phyloP scores from a whole-genome alignment of 1,140 invertebrate genomes.

The Whitmania pigra region DNA sequence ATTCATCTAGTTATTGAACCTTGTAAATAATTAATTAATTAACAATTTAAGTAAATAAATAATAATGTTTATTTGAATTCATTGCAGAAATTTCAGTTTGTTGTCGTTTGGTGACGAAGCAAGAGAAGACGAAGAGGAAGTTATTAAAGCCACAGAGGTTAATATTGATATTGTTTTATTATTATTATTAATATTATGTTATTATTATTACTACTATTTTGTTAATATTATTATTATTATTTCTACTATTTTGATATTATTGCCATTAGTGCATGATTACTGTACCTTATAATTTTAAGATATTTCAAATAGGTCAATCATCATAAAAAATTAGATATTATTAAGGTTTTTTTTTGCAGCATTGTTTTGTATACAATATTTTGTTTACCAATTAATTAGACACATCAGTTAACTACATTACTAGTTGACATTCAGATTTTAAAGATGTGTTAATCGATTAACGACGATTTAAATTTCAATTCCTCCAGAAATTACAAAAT shows the following conservation, averaged over 20 bases:
- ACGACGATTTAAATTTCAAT: neutral
- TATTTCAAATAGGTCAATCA: too few species aligned
- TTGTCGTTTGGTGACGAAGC: conserved; percentile 94
- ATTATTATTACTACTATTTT: too few species aligned
- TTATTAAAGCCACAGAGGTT: conserved; percentile 34
- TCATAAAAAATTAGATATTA: too few species aligned
- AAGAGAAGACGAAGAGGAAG: conserved; percentile 75
- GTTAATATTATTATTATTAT: too few species aligned
- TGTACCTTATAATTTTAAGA: neutral
- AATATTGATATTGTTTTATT: too few species aligned
- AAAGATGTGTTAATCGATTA: too few species aligned
- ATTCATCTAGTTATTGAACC: too few species aligned
- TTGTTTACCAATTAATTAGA: neutral
- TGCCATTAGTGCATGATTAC: too few species aligned
- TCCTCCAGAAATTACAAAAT: conserved; percentile 38
- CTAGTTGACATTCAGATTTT: too few species aligned
- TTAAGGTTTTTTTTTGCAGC: neutral
- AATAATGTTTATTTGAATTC: conserved; percentile 17
- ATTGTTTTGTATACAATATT: conserved; percentile 1
- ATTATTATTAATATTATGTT: neutral
- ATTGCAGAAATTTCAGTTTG: conserved; percentile 76
- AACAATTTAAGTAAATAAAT: conserved; percentile 29
- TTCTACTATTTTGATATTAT: too few species aligned
- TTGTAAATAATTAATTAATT: too few species aligned
- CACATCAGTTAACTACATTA: too few species aligned